phyloP scores from a whole-genome alignment of 2,113 vertebrate species.

The Nannobrachium achirus region DNA sequence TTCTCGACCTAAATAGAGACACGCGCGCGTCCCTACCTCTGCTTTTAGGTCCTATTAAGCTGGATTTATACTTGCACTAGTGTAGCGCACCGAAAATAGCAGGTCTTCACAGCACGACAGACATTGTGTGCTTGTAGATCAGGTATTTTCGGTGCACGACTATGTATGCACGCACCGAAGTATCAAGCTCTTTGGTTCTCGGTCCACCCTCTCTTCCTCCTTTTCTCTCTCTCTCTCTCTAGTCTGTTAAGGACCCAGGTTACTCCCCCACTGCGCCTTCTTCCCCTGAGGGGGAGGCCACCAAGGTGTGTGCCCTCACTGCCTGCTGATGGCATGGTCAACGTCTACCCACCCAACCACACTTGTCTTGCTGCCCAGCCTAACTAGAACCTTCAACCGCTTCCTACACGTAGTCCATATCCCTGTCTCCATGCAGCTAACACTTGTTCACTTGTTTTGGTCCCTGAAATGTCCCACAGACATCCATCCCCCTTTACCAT shows the following conservation, averaged over 20 bases:
- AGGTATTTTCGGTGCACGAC: too few species aligned
- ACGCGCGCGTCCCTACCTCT: neutral
- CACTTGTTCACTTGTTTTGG: too few species aligned
- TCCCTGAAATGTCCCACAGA: too few species aligned
- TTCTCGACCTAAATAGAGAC: neutral
- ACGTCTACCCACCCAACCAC: neutral
- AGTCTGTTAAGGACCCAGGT: slow-evolving; percentile 92
- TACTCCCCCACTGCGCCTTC: slow-evolving; percentile 85
- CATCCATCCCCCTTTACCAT: too few species aligned
- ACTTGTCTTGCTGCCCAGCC: neutral
- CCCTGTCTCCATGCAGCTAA: too few species aligned
- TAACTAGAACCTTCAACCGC: neutral
- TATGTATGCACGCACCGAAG: too few species aligned
- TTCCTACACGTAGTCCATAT: too few species aligned
- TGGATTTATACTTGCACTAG: too few species aligned
- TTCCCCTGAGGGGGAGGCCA: slow-evolving; percentile 85
- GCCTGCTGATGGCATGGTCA: slow-evolving; percentile 79
- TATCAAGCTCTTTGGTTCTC: slow-evolving; percentile 10
- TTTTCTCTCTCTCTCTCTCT: slow-evolving; percentile 64
- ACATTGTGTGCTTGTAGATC: too few species aligned
- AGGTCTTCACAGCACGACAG: too few species aligned
- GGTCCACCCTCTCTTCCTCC: slow-evolving; percentile 39
- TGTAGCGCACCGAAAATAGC: too few species aligned
- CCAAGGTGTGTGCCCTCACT: slow-evolving; percentile 87
- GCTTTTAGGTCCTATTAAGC: slow-evolving; percentile 3